phyloP scores from a whole-genome alignment of 1,140 invertebrate genomes.

The Hyphantria cunea region DNA sequence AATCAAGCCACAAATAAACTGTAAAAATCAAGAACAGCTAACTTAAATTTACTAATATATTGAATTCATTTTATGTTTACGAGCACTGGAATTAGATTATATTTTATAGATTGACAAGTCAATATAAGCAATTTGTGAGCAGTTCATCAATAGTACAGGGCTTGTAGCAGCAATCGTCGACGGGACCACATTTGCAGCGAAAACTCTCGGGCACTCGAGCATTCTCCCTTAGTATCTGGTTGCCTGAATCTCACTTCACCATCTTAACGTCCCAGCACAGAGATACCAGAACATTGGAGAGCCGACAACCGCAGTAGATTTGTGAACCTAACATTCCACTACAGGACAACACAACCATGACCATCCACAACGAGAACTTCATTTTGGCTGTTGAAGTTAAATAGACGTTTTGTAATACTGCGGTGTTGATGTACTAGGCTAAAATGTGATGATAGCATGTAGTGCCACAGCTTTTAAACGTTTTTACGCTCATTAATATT shows the following conservation, averaged over 20 bases:
- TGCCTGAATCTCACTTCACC: constrained; percentile 5
- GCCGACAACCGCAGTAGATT: constrained; percentile 7
- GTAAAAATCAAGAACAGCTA: too few species aligned
- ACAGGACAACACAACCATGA: constrained; percentile 1
- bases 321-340: neutral
- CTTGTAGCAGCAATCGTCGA: constrained; percentile 18
- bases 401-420: neutral
- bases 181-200: constrained; percentile 10
- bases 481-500: neutral
- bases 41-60: too few species aligned
- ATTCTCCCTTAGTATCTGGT: neutral
- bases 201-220: neutral
- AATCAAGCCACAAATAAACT: too few species aligned
- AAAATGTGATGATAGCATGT: neutral
- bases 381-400: neutral
- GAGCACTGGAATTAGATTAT: too few species aligned
- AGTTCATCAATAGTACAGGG: constrained; percentile 11
- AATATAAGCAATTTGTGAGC: constrained; percentile 13
- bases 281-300: constrained; percentile 6
- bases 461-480: neutral
- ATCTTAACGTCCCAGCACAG: constrained; percentile 5
- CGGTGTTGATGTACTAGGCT: neutral
- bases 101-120: too few species aligned
- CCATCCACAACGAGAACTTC: neutral
- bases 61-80: too few species aligned